A percentile compares a stretch with the other conserved stretches of the same genome.
These are phyloP conservation scores for Protonemura montana DNA, from an alignment of 2,888 invertebrate species.

Conservation along the genomic window DNA sequence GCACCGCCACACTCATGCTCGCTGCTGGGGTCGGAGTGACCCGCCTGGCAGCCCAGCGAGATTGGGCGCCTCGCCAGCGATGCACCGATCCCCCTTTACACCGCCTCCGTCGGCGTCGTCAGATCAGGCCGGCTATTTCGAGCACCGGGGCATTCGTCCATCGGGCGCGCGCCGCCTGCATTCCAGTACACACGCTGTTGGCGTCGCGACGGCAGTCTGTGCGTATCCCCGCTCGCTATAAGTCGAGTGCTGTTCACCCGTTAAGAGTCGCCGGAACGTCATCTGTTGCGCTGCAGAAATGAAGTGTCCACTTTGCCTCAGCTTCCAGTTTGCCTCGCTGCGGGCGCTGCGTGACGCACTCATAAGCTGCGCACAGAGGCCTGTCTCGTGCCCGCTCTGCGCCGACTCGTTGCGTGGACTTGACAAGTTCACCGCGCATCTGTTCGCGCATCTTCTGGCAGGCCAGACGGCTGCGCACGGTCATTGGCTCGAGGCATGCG, in stretches of 20 bases:
- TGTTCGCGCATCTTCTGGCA: constrained; percentile 74
- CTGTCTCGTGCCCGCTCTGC: constrained; percentile 79
- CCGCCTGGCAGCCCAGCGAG: background rate
- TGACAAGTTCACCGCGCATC: constrained; percentile 84
- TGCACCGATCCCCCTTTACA: background rate
- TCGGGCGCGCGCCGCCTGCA: background rate
- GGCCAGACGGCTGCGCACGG: constrained; percentile 35
- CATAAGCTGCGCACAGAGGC: constrained; percentile 77
- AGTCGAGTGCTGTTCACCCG: too few species aligned
- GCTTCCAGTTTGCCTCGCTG: constrained; percentile 75
- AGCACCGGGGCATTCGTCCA: background rate
- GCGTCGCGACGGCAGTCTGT: background rate
- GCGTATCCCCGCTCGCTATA: too few species aligned
- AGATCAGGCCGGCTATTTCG: background rate
- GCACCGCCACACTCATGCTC: background rate
- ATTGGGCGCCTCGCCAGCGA: background rate
- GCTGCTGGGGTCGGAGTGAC: background rate
- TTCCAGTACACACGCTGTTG: background rate
- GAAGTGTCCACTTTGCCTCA: constrained; percentile 79
- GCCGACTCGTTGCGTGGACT: constrained; percentile 76
- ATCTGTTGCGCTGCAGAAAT: constrained; percentile 59
- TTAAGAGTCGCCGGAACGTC: too few species aligned
- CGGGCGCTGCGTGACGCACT: constrained; percentile 75
- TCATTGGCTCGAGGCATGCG: background rate
- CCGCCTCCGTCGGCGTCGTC: background rate